A percentile compares a stretch with the other conserved stretches of the same genome.
Evolutionary conservation across 2,113 vertebrate genomes (phyloP).

Genomic region (Callaeas wilsoni): DNA sequence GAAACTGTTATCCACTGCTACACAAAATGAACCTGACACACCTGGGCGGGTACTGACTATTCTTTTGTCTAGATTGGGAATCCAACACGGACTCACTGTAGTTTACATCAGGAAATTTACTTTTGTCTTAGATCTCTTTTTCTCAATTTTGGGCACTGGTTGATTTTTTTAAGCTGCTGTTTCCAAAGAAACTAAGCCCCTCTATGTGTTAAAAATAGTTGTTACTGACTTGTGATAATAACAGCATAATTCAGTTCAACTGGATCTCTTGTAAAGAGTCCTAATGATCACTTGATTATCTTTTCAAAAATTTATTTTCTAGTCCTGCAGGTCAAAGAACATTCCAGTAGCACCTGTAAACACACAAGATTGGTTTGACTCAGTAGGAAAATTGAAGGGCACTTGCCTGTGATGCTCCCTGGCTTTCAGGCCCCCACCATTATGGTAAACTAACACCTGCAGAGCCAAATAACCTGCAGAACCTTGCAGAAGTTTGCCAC

Average conservation of each 20-base stretch:
- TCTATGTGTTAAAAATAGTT: background rate
- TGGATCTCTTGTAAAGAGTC: background rate
- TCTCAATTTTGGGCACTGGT: background rate
- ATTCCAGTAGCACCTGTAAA: background rate
- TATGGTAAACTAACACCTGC: background rate
- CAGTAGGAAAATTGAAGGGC: background rate
- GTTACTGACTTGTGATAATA: background rate
- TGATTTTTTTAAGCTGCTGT: background rate
- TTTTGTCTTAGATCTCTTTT: background rate
- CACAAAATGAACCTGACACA: background rate
- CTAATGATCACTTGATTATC: background rate
- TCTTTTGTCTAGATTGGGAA: background rate
- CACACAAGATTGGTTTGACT: background rate
- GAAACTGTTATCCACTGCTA: background rate
- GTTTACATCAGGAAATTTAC: background rate
- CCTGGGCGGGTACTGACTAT: background rate
- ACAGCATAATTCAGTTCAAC: background rate
- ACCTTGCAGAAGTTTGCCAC: background rate
- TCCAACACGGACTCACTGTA: background rate
- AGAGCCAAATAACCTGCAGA: background rate
- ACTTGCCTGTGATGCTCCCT: rapidly evolving
- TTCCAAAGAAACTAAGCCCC: background rate
- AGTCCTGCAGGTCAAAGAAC: background rate
- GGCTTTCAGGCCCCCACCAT: background rate
- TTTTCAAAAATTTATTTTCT: background rate